Conservation (phyloP, 2,888 invertebrate genomes). For the Junonia oenone region DNA sequence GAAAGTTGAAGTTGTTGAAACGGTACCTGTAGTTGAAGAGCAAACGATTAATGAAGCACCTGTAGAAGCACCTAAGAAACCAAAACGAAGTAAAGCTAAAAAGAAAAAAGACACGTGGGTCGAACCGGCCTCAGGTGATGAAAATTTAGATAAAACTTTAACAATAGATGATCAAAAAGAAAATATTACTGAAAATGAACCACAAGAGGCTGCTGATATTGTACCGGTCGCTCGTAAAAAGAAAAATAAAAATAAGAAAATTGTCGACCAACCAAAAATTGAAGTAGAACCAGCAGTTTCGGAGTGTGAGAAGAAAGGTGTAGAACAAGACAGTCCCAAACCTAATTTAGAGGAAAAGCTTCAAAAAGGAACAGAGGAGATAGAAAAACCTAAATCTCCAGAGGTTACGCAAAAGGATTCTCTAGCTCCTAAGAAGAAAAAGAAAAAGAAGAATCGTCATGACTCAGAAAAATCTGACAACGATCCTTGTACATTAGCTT, state of each 20-base stretch:
- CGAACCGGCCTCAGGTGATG: not conserved
- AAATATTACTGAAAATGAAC: slow-evolving; percentile 11
- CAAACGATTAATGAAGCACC: slow-evolving; percentile 39
- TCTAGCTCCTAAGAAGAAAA: slow-evolving; percentile 56
- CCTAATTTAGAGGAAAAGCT: not conserved
- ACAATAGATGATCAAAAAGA: slow-evolving; percentile 22
- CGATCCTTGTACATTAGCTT: slow-evolving; percentile 53
- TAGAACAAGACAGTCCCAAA: slow-evolving; percentile 17
- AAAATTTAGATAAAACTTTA: slow-evolving; percentile 13
- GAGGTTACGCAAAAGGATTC: slow-evolving; percentile 36
- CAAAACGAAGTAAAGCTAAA: slow-evolving; percentile 66
- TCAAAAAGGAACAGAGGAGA: not conserved
- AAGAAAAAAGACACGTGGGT: slow-evolving; percentile 52
- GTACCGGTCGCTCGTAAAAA: slow-evolving; percentile 56
- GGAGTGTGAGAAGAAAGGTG: slow-evolving; percentile 14
- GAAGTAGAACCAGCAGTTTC: slow-evolving; percentile 19
- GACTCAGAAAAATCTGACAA: slow-evolving; percentile 59
- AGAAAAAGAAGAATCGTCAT: slow-evolving; percentile 55
- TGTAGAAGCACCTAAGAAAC: slow-evolving; percentile 64
- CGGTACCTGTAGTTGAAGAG: slow-evolving; percentile 4
- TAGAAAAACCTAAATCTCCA: slow-evolving; percentile 5
- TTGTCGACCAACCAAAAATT: slow-evolving; percentile 23
- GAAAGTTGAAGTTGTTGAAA: not conserved
- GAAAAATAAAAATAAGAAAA: slow-evolving; percentile 59
- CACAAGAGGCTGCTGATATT: slow-evolving; percentile 23